A percentile compares a stretch with the other conserved stretches of the same genome.
Conservation (phyloP, 2,888 invertebrate genomes). For the Drosophila sordidapex region DNA sequence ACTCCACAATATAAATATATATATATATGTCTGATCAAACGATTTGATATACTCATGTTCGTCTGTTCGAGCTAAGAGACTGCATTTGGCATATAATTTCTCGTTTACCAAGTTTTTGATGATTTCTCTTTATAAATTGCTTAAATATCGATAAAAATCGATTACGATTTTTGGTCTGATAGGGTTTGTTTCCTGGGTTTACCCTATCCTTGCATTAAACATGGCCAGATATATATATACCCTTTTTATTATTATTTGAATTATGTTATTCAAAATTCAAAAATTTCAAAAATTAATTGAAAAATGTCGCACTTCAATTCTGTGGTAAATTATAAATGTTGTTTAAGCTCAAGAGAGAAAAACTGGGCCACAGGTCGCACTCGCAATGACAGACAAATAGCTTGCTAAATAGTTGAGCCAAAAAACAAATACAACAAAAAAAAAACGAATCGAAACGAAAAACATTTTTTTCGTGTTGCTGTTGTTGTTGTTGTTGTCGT, state of each 20-base stretch:
- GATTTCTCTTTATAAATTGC: neutral
- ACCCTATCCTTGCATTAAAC: neutral
- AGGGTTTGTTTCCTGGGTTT: neutral
- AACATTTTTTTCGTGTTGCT: conserved; percentile 1
- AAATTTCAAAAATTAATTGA: neutral
- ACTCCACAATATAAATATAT: neutral
- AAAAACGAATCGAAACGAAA: conserved; percentile 1
- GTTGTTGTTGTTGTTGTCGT: conserved; percentile 20
- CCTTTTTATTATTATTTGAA: neutral
- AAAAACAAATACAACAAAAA: conserved; percentile 23
- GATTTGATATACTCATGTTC: neutral
- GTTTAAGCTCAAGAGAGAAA: neutral
- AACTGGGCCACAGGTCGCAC: conserved; percentile 39
- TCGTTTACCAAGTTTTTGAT: neutral
- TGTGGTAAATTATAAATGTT: conserved; percentile 32
- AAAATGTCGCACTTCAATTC: neutral
- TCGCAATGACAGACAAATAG: conserved; percentile 33
- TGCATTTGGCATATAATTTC: neutral
- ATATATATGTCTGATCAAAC: neutral
- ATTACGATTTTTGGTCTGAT: neutral
- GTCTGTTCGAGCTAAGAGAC: neutral
- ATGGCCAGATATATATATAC: neutral
- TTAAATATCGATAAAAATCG: neutral
- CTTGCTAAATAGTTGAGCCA: conserved; percentile 53
- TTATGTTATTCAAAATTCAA: neutral